Evolutionary conservation across 2,797 vertebrate species (phyloP).

Genomic region (Caiman crocodilus): DNA sequence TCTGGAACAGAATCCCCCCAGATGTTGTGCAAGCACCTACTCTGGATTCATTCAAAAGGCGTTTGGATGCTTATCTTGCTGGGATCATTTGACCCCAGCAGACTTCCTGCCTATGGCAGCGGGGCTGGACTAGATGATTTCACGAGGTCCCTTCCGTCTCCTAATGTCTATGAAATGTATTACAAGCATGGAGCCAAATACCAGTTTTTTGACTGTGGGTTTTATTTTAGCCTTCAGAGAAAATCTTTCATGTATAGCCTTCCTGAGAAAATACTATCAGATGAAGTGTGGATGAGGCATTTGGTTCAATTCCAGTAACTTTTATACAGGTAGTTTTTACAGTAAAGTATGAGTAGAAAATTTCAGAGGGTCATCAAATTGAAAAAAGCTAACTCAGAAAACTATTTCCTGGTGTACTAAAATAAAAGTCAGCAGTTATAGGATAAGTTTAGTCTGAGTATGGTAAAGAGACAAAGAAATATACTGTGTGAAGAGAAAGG

Average conservation of each 20-base stretch:
- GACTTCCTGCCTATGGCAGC: too few relatives aligned
- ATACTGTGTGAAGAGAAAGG: background rate
- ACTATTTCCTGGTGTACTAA: background rate
- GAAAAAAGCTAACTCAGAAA: background rate
- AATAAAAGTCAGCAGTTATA: conserved; percentile 18
- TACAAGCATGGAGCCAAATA: background rate
- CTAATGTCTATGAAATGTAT: background rate
- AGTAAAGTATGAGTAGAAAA: background rate
- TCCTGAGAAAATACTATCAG: background rate
- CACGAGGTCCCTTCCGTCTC: too few relatives aligned
- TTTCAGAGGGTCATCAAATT: background rate
- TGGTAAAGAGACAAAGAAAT: background rate
- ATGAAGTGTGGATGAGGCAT: background rate
- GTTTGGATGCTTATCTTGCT: too few relatives aligned
- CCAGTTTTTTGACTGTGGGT: accelerated
- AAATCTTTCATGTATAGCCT: background rate
- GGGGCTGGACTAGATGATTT: too few relatives aligned
- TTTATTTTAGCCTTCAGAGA: accelerated
- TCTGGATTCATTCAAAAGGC: too few relatives aligned
- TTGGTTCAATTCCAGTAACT: background rate
- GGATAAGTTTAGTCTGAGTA: conserved; percentile 17
- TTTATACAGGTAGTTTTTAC: conserved; percentile 16
- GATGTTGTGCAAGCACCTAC: too few relatives aligned
- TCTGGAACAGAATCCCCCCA: too few relatives aligned
- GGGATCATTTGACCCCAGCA: too few relatives aligned